Conservation (phyloP, 2,888 invertebrate genomes). For the Helicoverpa assulta region DNA sequence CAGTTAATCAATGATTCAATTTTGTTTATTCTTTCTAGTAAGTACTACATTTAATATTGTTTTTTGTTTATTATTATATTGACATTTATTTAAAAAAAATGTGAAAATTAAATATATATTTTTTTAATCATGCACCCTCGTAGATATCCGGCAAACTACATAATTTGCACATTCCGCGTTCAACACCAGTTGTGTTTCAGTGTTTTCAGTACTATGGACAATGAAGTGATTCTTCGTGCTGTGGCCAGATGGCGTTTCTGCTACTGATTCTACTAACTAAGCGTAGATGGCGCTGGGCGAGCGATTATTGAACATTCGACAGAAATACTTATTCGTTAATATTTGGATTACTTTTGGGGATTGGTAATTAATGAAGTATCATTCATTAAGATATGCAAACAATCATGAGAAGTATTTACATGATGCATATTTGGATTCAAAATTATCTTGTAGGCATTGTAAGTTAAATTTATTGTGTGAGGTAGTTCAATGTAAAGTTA, state of each 20-base stretch:
- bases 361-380: constrained; percentile 39
- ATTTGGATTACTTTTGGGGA: constrained; percentile 30
- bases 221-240: neutral
- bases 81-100: too few species aligned
- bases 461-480: constrained; percentile 4
- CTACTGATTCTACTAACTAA: neutral
- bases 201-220: neutral
- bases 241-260: constrained; percentile 38
- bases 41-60: too few species aligned
- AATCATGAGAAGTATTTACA: constrained; percentile 29
- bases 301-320: neutral
- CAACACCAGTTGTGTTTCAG: neutral
- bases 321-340: constrained; percentile 15
- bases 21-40: too few species aligned
- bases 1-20: too few species aligned
- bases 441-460: constrained; percentile 12
- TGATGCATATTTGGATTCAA: constrained; percentile 10
- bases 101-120: too few species aligned
- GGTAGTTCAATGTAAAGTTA: neutral
- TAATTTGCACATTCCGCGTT: constrained; percentile 7
- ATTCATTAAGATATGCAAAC: constrained; percentile 31
- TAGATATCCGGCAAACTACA: constrained; percentile 1
- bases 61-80: too few species aligned
- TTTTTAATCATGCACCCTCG: constrained; percentile 17
- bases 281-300: constrained; percentile 40